Evolutionary conservation across 2,888 invertebrate genomes (phyloP).

Genomic region (Parthenolecanium corni): DNA sequence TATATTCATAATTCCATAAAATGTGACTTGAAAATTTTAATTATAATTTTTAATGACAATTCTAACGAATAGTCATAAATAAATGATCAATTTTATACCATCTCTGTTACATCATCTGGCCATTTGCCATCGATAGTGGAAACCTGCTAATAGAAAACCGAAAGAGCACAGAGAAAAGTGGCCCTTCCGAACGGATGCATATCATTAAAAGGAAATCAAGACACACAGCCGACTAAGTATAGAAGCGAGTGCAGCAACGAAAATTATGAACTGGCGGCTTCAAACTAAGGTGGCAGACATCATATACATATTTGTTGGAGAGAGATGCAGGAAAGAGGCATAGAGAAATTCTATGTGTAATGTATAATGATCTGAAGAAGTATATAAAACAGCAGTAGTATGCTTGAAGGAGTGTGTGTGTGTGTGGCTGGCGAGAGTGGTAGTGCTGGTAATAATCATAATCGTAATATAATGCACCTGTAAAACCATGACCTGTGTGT

Average conservation of each 20-base stretch:
- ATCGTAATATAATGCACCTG: slow-evolving; percentile 29
- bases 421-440: no score
- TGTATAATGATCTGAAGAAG: slow-evolving; percentile 24
- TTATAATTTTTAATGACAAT: no score
- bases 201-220: slow-evolving; percentile 29
- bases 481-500: slow-evolving; percentile 27
- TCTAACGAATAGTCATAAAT: no score
- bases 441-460: slow-evolving; percentile 20
- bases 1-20: no score
- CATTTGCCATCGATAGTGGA: no score
- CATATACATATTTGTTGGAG: slow-evolving; percentile 6
- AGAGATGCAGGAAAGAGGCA: not conserved
- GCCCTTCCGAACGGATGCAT: slow-evolving; percentile 22
- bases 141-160: no score
- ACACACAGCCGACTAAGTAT: slow-evolving; percentile 20
- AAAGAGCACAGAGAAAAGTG: not conserved
- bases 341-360: slow-evolving; percentile 13
- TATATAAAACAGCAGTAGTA: no score
- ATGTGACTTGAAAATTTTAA: no score
- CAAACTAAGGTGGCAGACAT: not conserved
- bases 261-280: slow-evolving; percentile 22
- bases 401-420: no score
- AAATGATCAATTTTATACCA: no score
- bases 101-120: no score
- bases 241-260: no score